Conservation (phyloP, 2,888 invertebrate species). For the Lacanobia oleracea region DNA sequence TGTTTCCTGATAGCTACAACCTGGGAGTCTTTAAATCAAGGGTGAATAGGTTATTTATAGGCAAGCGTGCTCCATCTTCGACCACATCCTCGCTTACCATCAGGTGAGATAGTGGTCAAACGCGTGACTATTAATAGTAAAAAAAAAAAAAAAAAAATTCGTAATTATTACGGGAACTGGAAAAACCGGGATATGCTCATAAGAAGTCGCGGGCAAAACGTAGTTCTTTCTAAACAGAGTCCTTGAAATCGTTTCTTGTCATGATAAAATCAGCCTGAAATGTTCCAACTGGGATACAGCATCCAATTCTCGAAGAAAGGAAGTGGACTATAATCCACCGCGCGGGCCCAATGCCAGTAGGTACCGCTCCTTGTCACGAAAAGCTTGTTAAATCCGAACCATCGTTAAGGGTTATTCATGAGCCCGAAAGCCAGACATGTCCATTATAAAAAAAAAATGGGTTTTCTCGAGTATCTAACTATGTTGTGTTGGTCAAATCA, state of each 20-base stretch:
- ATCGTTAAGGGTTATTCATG: background rate
- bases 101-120: no score
- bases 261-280: background rate
- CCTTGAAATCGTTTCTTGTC: background rate
- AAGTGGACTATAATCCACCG: background rate
- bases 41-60: no score
- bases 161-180: no score
- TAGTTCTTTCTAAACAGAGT: no score
- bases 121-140: no score
- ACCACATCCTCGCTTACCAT: no score
- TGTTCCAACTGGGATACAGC: background rate
- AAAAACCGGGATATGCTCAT: no score
- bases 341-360: background rate
- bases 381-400: conserved; percentile 3
- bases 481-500: background rate
- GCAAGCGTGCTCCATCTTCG: no score
- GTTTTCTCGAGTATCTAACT: conserved; percentile 1
- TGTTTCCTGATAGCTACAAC: no score
- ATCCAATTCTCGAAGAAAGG: background rate
- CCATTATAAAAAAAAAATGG: conserved; percentile 1
- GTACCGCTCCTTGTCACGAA: background rate
- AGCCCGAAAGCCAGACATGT: background rate
- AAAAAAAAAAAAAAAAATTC: no score
- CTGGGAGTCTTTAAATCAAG: no score
- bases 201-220: no score